A percentile compares a stretch with the other conserved stretches of the same genome.
Conservation (phyloP, 2,113 vertebrate species). For the Apteryx owenii region DNA sequence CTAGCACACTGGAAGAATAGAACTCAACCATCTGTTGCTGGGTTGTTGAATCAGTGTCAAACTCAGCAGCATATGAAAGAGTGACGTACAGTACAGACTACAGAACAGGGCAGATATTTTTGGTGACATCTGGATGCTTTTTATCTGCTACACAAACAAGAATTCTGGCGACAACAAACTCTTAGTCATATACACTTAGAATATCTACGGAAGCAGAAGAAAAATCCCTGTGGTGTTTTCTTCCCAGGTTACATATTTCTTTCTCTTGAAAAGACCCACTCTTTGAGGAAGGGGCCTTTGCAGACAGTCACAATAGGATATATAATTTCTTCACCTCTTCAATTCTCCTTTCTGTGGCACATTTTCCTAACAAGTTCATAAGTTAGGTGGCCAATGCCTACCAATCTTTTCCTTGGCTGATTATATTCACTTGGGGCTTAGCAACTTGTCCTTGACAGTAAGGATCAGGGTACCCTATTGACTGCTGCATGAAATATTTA, state of each 20-base stretch:
- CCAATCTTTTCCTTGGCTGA: background rate
- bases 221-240: background rate
- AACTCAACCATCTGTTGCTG: slow-evolving; percentile 65
- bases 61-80: slow-evolving; percentile 28
- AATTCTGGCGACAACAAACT: slow-evolving; percentile 32
- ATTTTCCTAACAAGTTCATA: background rate
- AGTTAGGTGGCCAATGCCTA: background rate
- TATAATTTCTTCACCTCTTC: background rate
- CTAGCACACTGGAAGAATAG: slow-evolving; percentile 38
- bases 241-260: background rate
- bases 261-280: background rate
- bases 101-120: slow-evolving; percentile 51
- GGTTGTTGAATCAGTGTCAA: slow-evolving; percentile 58
- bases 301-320: background rate
- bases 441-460: background rate
- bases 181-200: background rate
- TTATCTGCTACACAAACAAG: slow-evolving; percentile 43
- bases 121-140: slow-evolving; percentile 67
- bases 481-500: background rate
- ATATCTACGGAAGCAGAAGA: background rate
- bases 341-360: background rate
- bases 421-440: background rate
- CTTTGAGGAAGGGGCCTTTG: background rate
- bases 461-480: background rate
- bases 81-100: slow-evolving; percentile 14